A percentile compares a stretch with the other conserved stretches of the same genome.
These are phyloP conservation scores for Gymnoscelis rufifasciata DNA, from an alignment of 2,888 invertebrate genomes.

Conservation along the genomic window DNA sequence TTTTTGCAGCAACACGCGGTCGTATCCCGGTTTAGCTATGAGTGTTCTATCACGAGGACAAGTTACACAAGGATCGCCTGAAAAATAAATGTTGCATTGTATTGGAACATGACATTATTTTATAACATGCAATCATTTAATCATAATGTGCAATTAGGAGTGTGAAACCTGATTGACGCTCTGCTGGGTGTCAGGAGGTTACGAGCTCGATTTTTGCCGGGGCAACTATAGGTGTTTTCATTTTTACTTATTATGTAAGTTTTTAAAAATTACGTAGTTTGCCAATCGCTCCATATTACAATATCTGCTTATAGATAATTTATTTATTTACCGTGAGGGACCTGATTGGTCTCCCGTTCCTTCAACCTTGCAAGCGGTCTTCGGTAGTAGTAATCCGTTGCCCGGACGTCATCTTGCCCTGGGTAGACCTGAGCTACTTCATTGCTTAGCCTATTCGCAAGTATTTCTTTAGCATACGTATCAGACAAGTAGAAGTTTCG, in stretches of 20 bases:
- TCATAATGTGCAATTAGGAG: too few species aligned
- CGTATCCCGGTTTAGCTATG: constrained; percentile 54
- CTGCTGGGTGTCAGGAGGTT: too few species aligned
- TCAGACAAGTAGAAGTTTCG: constrained; percentile 67
- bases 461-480: constrained; percentile 61
- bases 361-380: constrained; percentile 32
- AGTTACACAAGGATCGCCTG: constrained; percentile 47
- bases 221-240: too few species aligned
- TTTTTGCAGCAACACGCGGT: constrained; percentile 50
- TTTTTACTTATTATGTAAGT: too few species aligned
- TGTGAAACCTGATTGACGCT: too few species aligned
- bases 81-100: constrained; percentile 4
- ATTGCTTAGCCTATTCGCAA: constrained; percentile 49
- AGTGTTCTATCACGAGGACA: constrained; percentile 68
- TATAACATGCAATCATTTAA: too few species aligned
- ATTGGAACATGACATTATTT: neutral
- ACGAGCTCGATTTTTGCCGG: too few species aligned
- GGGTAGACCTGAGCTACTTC: constrained; percentile 58
- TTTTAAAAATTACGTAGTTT: too few species aligned
- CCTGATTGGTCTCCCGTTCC: constrained; percentile 36
- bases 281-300: too few species aligned
- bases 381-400: constrained; percentile 29
- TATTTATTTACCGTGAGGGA: constrained; percentile 32
- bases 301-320: too few species aligned
- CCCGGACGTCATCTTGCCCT: constrained; percentile 52